phyloP scores from a whole-genome alignment of 2,888 invertebrate species.

The Aspidiotus destructor region DNA sequence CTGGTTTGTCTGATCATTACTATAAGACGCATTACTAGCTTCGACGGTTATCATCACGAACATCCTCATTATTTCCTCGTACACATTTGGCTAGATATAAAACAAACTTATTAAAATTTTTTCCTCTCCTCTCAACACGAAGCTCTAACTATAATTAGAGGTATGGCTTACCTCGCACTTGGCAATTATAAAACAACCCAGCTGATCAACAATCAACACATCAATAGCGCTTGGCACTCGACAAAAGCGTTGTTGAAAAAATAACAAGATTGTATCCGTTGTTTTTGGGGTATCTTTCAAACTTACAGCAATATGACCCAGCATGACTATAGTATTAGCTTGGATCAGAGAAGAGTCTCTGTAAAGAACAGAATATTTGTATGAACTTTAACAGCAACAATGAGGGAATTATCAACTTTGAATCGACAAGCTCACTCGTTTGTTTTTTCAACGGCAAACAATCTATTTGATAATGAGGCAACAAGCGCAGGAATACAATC shows the following conservation, averaged over 20 bases:
- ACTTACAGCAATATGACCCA: constrained; percentile 93
- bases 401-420: background rate
- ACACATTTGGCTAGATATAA: constrained; percentile 48
- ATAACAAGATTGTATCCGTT: constrained; percentile 88
- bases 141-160: too few species aligned
- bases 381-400: background rate
- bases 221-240: constrained; percentile 83
- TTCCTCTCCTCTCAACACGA: too few species aligned
- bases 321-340: constrained; percentile 91
- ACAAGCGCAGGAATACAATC: constrained; percentile 92
- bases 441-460: constrained; percentile 85
- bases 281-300: constrained; percentile 88
- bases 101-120: background rate
- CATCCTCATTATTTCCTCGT: constrained; percentile 96
- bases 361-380: constrained; percentile 39
- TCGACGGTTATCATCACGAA: constrained; percentile 92
- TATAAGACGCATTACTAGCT: constrained; percentile 68
- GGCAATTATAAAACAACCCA: constrained; percentile 96
- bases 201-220: constrained; percentile 88
- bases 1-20: constrained; percentile 52
- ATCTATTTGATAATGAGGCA: constrained; percentile 87
- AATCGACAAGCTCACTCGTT: constrained; percentile 53
- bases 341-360: constrained; percentile 88
- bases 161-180: constrained; percentile 56
- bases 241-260: constrained; percentile 90